Conservation (phyloP, 2,113 vertebrate genomes). For the Rhinolophus sinicus region DNA sequence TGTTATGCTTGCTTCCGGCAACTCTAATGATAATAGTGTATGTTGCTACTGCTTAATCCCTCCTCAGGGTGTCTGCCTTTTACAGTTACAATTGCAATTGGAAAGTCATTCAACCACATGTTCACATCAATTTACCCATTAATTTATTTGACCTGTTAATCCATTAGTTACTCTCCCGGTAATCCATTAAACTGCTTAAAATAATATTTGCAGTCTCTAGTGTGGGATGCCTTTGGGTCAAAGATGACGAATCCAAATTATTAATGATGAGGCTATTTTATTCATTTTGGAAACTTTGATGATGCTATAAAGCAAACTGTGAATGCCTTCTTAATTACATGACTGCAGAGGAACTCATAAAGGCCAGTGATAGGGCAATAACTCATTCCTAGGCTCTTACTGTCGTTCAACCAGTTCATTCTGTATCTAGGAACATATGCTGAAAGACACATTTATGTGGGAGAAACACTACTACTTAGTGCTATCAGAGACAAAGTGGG, state of each 20-base stretch:
- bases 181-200: conserved; percentile 79
- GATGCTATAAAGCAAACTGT: conserved; percentile 76
- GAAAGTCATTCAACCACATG: conserved; percentile 84
- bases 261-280: conserved; percentile 73
- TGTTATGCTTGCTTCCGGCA: conserved; percentile 84
- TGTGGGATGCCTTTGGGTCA: conserved; percentile 70
- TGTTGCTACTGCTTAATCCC: conserved; percentile 82
- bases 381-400: conserved; percentile 59
- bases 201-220: conserved; percentile 70
- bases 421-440: not conserved
- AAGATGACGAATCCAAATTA: conserved; percentile 72
- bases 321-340: conserved; percentile 79
- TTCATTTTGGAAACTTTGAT: conserved; percentile 76
- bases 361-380: conserved; percentile 64
- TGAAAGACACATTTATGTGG: not conserved
- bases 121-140: conserved; percentile 85
- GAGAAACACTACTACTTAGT: not conserved
- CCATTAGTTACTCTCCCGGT: conserved; percentile 75
- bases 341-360: conserved; percentile 76
- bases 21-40: conserved; percentile 85
- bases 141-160: conserved; percentile 88
- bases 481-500: not conserved
- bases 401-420: conserved; percentile 51
- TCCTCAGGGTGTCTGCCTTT: conserved; percentile 85
- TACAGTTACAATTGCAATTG: conserved; percentile 86